Conservation (phyloP, 1,140 invertebrate genomes). For the Hycleus cichorii region DNA sequence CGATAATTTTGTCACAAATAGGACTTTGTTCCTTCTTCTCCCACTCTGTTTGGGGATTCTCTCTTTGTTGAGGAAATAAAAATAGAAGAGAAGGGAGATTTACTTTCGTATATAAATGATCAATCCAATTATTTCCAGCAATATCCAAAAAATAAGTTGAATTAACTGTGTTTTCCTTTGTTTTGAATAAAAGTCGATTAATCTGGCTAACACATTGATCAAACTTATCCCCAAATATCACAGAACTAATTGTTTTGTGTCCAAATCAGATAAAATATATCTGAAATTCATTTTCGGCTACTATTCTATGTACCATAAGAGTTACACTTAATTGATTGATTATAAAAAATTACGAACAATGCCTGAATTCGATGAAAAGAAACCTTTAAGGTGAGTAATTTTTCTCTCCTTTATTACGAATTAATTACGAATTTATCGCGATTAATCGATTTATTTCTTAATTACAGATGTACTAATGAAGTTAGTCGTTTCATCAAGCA, state of each 20-base stretch:
- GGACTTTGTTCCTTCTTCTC: no score
- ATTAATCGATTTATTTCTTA: background rate
- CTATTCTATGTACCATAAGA: constrained; percentile 40
- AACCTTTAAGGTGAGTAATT: constrained; percentile 23
- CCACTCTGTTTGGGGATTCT: no score
- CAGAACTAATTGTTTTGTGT: constrained; percentile 32
- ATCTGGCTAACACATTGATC: constrained; percentile 16
- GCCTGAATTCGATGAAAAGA: constrained; percentile 35
- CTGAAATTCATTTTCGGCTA: constrained; percentile 36
- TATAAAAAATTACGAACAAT: constrained; percentile 24
- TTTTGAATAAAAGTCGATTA: no score
- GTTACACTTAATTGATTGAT: constrained; percentile 32
- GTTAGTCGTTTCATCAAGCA: constrained; percentile 29
- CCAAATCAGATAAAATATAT: constrained; percentile 32
- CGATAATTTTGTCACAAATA: no score
- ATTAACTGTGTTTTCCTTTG: no score
- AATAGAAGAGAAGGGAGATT: no score
- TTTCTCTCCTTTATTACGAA: background rate
- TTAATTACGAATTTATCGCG: background rate
- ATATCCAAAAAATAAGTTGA: no score
- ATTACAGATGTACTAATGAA: constrained; percentile 36
- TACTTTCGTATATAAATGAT: no score
- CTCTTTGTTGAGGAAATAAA: no score
- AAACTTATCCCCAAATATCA: constrained; percentile 34
- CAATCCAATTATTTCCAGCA: no score